A percentile compares a stretch with the other conserved stretches of the same genome.
Conservation (phyloP, 2,888 invertebrate species). For the Chorisops tibialis region DNA sequence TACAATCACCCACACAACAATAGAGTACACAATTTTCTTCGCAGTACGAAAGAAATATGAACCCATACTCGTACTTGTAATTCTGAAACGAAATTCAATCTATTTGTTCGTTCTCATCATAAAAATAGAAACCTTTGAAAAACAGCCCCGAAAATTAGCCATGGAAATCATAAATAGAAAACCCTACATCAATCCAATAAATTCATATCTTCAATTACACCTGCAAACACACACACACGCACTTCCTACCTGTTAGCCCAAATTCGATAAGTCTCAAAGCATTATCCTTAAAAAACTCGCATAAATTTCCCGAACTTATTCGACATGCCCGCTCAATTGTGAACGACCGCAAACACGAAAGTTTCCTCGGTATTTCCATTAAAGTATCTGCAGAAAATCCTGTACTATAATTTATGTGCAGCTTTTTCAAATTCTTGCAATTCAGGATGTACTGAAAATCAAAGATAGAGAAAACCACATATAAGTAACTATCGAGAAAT, state of each 20-base stretch:
- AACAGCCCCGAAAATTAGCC: too few species aligned
- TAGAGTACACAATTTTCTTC: too few species aligned
- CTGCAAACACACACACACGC: not conserved
- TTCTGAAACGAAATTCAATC: too few species aligned
- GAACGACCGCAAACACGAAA: conserved; percentile 22
- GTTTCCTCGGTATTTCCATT: conserved; percentile 29
- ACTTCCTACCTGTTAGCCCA: conserved; percentile 23
- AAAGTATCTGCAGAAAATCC: conserved; percentile 28
- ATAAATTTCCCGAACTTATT: conserved; percentile 26
- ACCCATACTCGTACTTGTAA: too few species aligned
- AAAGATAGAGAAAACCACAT: too few species aligned
- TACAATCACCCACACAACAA: too few species aligned
- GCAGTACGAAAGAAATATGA: too few species aligned
- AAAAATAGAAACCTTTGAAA: too few species aligned
- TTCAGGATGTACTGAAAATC: conserved; percentile 19
- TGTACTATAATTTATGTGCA: conserved; percentile 27
- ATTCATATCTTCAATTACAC: not conserved
- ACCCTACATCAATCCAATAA: not conserved
- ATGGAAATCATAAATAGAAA: too few species aligned
- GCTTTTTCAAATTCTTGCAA: conserved; percentile 25
- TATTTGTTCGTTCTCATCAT: too few species aligned
- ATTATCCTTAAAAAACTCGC: conserved; percentile 23
- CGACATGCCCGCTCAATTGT: conserved; percentile 25
- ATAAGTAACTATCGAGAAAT: too few species aligned
- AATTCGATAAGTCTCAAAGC: conserved; percentile 19